phyloP scores from a whole-genome alignment of 1,140 invertebrate genomes.

The Neotoxoptera formosana region DNA sequence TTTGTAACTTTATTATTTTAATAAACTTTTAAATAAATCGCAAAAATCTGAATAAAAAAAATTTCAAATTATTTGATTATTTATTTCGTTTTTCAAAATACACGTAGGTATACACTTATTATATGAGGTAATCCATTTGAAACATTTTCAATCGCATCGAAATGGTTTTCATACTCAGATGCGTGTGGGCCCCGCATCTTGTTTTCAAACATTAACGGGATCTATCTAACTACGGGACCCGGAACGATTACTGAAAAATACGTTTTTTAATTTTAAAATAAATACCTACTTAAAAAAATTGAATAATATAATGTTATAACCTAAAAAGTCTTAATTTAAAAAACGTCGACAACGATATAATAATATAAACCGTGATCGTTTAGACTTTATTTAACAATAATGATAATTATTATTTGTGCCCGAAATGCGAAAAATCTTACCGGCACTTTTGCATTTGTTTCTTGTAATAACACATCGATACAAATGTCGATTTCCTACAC shows the following conservation, averaged over 20 bases:
- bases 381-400: background rate
- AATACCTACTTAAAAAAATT: no score
- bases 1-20: conserved; percentile 3
- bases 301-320: background rate
- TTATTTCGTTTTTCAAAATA: background rate
- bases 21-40: background rate
- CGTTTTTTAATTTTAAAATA: background rate
- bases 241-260: background rate
- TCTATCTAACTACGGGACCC: background rate
- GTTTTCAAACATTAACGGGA: background rate
- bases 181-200: background rate
- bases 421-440: background rate
- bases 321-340: no score
- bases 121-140: background rate
- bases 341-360: background rate
- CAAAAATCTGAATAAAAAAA: background rate
- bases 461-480: background rate
- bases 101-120: no score
- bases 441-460: background rate
- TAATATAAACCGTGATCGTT: background rate
- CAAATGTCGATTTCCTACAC: conserved; percentile 21
- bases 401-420: no score
- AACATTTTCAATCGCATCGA: background rate
- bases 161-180: background rate
- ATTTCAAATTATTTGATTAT: background rate